Conservation (phyloP, 2,113 vertebrate genomes). For the Apteryx owenii region DNA sequence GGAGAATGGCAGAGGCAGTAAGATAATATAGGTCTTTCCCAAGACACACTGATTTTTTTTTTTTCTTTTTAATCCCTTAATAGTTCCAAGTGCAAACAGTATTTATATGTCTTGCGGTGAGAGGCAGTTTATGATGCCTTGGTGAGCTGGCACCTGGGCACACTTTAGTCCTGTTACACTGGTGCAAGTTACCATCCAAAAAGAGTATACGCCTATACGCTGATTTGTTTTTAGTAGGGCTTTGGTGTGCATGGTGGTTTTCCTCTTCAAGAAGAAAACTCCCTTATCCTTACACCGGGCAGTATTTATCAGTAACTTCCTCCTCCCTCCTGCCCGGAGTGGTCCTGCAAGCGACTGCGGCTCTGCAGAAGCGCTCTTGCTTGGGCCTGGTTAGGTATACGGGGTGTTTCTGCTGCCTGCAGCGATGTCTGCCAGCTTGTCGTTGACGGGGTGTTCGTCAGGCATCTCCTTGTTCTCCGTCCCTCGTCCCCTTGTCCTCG, state of each 20-base stretch:
- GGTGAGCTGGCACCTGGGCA: conserved; percentile 32
- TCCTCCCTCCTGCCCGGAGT: neutral
- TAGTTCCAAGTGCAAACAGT: conserved; percentile 68
- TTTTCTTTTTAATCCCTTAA: conserved; percentile 15
- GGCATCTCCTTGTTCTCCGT: no score
- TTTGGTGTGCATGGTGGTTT: neutral
- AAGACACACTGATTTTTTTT: neutral
- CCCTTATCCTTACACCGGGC: neutral
- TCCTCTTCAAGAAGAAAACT: neutral
- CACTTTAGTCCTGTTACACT: neutral
- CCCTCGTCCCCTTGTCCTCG: no score
- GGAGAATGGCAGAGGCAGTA: conserved; percentile 26
- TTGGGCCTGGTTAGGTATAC: no score
- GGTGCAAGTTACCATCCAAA: neutral
- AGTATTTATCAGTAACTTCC: neutral
- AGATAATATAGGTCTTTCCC: neutral
- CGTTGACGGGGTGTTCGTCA: no score
- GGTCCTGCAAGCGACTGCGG: no score
- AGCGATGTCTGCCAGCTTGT: no score
- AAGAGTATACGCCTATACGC: neutral
- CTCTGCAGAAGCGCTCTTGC: no score
- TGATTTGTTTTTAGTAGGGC: neutral
- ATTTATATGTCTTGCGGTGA: conserved; percentile 55
- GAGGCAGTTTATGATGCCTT: conserved; percentile 54
- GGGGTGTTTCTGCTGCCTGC: no score